Conservation (phyloP, 2,888 invertebrate species). For the Ophonus ardosiacus region DNA sequence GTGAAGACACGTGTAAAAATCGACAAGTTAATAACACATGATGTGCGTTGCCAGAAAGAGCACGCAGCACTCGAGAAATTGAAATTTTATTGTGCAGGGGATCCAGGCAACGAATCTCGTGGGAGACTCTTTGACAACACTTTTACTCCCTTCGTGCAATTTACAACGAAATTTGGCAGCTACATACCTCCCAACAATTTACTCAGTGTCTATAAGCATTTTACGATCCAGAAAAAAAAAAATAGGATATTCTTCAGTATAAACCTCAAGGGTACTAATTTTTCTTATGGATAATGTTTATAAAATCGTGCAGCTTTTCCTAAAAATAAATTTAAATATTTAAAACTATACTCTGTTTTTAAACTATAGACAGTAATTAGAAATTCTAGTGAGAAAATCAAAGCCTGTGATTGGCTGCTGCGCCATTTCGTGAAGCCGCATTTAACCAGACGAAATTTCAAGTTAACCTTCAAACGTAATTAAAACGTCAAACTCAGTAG, state of each 20-base stretch:
- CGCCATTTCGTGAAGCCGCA: no score
- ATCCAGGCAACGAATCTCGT: slow-evolving; percentile 11
- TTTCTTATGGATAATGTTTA: no score
- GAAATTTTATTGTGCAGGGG: slow-evolving; percentile 35
- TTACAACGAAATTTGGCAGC: background rate
- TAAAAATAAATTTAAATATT: no score
- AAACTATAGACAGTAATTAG: no score
- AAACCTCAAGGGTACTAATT: no score
- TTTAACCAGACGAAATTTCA: no score
- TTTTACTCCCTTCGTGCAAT: slow-evolving; percentile 33
- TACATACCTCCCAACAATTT: background rate
- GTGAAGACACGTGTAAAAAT: slow-evolving; percentile 6
- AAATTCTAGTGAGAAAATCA: no score
- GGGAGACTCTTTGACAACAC: slow-evolving; percentile 32
- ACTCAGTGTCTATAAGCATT: background rate
- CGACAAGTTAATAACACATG: slow-evolving; percentile 48
- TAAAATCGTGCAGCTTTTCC: no score
- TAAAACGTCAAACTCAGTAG: no score
- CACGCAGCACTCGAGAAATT: slow-evolving; percentile 36
- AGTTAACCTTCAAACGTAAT: no score
- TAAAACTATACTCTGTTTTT: no score
- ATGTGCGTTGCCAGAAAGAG: slow-evolving; percentile 27
- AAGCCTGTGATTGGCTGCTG: no score
- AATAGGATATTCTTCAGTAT: background rate
- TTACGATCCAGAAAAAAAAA: background rate